phyloP scores from a whole-genome alignment of 2,113 vertebrate genomes.

The Tragelaphus strepsiceros region DNA sequence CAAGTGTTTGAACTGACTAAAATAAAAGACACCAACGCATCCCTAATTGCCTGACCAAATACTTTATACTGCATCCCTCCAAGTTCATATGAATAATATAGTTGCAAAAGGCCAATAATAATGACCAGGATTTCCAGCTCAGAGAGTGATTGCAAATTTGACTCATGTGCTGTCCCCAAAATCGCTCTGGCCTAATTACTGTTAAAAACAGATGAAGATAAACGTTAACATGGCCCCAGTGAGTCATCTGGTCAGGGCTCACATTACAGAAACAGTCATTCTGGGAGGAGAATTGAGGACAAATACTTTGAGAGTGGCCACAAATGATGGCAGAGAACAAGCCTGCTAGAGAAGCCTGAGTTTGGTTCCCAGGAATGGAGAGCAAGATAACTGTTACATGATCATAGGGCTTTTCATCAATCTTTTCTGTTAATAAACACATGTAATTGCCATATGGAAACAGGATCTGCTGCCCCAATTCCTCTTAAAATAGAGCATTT shows the following conservation, averaged over 20 bases:
- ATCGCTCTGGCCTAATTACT: slow-evolving; percentile 70
- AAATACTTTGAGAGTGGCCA: slow-evolving; percentile 66
- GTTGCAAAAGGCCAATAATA: slow-evolving; percentile 48
- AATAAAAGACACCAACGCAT: background rate
- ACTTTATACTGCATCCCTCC: slow-evolving; percentile 45
- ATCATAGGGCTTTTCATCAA: slow-evolving; percentile 64
- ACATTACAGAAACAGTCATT: slow-evolving; percentile 63
- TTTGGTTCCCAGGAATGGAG: slow-evolving; percentile 65
- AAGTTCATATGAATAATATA: slow-evolving; percentile 63
- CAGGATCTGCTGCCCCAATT: background rate
- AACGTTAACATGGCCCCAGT: slow-evolving; percentile 62
- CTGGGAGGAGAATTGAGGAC: slow-evolving; percentile 69
- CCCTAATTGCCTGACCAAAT: slow-evolving; percentile 66
- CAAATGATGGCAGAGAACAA: slow-evolving; percentile 67
- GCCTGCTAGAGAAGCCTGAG: slow-evolving; percentile 53
- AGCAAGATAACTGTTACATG: slow-evolving; percentile 52
- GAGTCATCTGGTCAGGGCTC: slow-evolving; percentile 71
- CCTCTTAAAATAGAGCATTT: background rate
- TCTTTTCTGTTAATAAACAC: slow-evolving; percentile 54
- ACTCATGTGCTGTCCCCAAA: slow-evolving; percentile 41
- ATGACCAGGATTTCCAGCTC: slow-evolving; percentile 65
- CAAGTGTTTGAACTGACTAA: background rate
- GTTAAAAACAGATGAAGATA: slow-evolving; percentile 76
- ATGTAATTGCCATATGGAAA: background rate
- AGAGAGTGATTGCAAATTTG: slow-evolving; percentile 60